Evolutionary conservation across 2,113 vertebrate species (phyloP), one percentile per base, ranked within the genome.

Genomic region (Pitta sordida): DNA sequence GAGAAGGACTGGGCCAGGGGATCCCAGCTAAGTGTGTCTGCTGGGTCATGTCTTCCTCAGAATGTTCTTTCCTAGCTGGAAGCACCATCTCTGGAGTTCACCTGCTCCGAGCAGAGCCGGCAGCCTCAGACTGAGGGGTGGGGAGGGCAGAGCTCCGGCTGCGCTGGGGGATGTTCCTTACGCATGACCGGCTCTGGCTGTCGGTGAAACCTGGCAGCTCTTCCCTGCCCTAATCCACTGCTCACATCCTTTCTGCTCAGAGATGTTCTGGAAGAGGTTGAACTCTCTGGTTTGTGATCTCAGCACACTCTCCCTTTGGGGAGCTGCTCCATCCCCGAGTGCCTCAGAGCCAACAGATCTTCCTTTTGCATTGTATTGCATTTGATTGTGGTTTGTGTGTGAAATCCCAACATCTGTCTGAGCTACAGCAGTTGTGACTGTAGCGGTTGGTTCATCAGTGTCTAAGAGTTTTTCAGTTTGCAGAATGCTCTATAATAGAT

Each of bases 281-380:
- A 83, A n/a, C 27, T 15, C 52, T 36, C 21, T 36, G 44, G 56
- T 9, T 12, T 19, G 48, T 77, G 75, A 59, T 44, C 44, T 51
- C 13, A 41, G 75, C 44, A 37, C 0, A 3, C 15, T 19, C 62
- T 51, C 11, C 37, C 39, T 79, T 48, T 30, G 70, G 39, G 64
- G 11, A 36, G 62, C 39, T 63, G 86, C 80, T 24, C 15, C 36
- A 62, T 56, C 65, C 86, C 36, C 18, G 27, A 23, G 73, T 1
- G 20, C 5, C 0, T 34, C 64, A 43, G 41, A 69, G 49, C 0
- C 5, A 0, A 0, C 27, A 65, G 15, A 74, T 16, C 27, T 49
- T 43, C 48, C 43, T 21, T 65, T 14, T 44, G 79, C 43, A 32
- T 11, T 48, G 34, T 41, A 52, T 18, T 9, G 22, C 51, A 36